Evolutionary conservation across 2,888 invertebrate species (phyloP).

Genomic region (Syritta pipiens): DNA sequence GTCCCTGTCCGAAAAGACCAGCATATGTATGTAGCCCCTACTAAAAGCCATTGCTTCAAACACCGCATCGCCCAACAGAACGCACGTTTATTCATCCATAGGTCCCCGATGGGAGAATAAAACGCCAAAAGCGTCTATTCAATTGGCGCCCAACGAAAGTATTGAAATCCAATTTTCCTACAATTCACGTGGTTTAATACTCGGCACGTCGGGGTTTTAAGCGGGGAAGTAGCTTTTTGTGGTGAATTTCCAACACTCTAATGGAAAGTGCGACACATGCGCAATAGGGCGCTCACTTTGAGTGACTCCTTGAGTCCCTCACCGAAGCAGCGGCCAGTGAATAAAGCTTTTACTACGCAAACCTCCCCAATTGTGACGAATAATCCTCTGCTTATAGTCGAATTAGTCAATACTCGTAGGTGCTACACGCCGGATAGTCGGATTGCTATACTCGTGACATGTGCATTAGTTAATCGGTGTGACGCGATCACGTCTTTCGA

Average conservation of each 20-base stretch:
- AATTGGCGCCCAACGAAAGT: constrained; percentile 64
- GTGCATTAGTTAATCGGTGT: constrained; percentile 48
- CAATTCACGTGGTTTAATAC: constrained; percentile 46
- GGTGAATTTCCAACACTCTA: constrained; percentile 54
- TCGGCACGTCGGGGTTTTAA: constrained; percentile 7
- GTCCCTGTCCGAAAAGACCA: constrained; percentile 22
- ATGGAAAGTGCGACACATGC: constrained; percentile 26
- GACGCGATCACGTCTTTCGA: constrained; percentile 50
- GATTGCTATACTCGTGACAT: constrained; percentile 54
- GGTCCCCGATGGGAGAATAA: constrained; percentile 40
- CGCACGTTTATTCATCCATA: constrained; percentile 57
- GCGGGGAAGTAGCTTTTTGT: neutral
- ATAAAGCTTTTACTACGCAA: constrained; percentile 58
- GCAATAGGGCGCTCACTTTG: neutral
- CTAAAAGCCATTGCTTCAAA: constrained; percentile 39
- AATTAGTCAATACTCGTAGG: constrained; percentile 68
- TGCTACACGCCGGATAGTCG: constrained; percentile 67
- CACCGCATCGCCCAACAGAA: constrained; percentile 14
- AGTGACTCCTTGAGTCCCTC: constrained; percentile 35
- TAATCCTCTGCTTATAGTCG: constrained; percentile 68
- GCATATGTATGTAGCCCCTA: constrained; percentile 7
- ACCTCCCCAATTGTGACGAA: constrained; percentile 65
- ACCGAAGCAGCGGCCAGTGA: constrained; percentile 19
- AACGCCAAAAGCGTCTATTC: constrained; percentile 38
- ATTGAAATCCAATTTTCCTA: constrained; percentile 58